phyloP scores from a whole-genome alignment of 2,797 vertebrate species.

The Capromys pilorides region DNA sequence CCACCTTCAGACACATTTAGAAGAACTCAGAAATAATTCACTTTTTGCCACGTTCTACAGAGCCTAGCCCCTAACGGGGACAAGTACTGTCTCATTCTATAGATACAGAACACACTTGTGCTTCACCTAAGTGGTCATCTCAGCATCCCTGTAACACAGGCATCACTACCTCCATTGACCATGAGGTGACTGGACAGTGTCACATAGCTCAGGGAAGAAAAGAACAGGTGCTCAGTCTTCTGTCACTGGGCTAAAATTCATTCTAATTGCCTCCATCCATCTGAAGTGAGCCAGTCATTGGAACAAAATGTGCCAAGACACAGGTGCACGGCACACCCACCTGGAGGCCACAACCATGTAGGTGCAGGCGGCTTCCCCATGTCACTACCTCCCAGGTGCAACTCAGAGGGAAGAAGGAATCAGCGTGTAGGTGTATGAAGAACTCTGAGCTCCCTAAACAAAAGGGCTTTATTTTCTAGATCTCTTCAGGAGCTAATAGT shows the following conservation, averaged over 20 bases:
- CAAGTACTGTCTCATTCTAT: background rate
- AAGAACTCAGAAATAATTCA: background rate
- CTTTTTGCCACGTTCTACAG: background rate
- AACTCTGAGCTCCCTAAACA: conserved; percentile 40
- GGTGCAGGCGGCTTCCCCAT: conserved; percentile 24
- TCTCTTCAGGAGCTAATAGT: background rate
- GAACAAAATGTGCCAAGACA: background rate
- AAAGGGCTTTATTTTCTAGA: conserved; percentile 64
- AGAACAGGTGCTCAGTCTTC: background rate
- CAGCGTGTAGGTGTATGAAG: background rate
- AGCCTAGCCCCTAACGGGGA: background rate
- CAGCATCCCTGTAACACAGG: background rate
- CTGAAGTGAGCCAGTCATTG: background rate
- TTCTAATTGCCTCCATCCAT: background rate
- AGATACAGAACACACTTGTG: background rate
- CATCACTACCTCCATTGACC: background rate
- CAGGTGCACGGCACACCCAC: background rate
- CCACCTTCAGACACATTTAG: background rate
- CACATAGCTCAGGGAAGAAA: background rate
- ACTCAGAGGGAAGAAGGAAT: background rate
- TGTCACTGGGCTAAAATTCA: background rate
- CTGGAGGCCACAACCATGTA: background rate
- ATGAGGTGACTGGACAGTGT: background rate
- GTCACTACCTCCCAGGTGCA: background rate
- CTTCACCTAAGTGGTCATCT: background rate